Conservation (phyloP, 2,797 vertebrate genomes). For the Sorex maritimensis region DNA sequence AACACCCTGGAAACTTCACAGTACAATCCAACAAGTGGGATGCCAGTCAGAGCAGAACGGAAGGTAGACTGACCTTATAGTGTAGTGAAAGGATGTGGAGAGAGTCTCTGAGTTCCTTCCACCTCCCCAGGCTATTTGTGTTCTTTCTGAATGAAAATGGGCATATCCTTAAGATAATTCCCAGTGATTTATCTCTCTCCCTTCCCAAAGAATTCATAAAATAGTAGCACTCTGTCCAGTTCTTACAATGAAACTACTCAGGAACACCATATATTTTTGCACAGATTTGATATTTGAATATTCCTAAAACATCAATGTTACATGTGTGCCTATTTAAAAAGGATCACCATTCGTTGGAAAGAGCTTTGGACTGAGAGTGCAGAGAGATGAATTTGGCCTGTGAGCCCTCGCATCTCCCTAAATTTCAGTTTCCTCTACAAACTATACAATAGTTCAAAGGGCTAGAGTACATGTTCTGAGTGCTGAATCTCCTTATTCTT, state of each 20-base stretch:
- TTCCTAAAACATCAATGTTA: not conserved
- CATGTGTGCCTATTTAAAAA: too few species aligned
- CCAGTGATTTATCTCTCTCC: not conserved
- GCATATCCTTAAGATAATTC: too few species aligned
- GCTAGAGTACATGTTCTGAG: too few species aligned
- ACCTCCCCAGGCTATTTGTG: rapidly evolving
- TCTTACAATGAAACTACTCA: not conserved
- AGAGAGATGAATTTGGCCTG: not conserved
- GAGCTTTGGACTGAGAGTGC: not conserved
- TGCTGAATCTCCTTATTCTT: too few species aligned
- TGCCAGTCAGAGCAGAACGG: too few species aligned
- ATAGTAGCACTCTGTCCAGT: not conserved
- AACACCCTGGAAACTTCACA: not conserved
- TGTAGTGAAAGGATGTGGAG: not conserved
- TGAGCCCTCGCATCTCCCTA: not conserved
- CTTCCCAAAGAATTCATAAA: not conserved
- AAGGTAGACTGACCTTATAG: rapidly evolving
- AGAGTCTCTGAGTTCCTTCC: not conserved
- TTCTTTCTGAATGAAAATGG: not conserved
- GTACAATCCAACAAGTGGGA: not conserved
- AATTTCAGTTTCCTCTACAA: not conserved
- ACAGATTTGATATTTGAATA: not conserved
- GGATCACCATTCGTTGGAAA: not conserved
- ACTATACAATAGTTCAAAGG: not conserved
- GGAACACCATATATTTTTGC: rapidly evolving